Evolutionary conservation across 2,888 invertebrate species (phyloP).

Genomic region (Ectropis crepuscularia): DNA sequence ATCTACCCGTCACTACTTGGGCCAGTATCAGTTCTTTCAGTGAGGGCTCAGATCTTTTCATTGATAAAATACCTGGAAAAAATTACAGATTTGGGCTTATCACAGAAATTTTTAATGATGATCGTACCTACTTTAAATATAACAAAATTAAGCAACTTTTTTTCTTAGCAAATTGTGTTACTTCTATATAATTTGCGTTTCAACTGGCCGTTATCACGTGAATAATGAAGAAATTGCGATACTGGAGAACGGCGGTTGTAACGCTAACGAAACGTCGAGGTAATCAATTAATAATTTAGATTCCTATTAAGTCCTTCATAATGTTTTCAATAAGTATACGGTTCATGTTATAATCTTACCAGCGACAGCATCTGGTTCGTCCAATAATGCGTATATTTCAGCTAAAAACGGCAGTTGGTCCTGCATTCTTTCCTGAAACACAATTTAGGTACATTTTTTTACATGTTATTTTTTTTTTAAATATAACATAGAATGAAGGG

Average conservation of each 20-base stretch:
- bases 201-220: too few relatives aligned
- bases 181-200: too few relatives aligned
- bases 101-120: too few relatives aligned
- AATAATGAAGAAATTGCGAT: too few relatives aligned
- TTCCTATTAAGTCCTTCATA: too few relatives aligned
- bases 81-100: neutral
- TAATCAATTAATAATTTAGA: too few relatives aligned
- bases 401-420: slow-evolving; percentile 87
- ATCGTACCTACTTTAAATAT: too few relatives aligned
- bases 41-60: slow-evolving; percentile 90
- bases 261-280: too few relatives aligned
- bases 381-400: slow-evolving; percentile 93
- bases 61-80: slow-evolving; percentile 86
- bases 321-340: too few relatives aligned
- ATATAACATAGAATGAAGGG: neutral
- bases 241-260: too few relatives aligned
- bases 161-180: too few relatives aligned
- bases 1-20: slow-evolving; percentile 92
- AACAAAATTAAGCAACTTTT: too few relatives aligned
- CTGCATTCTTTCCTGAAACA: slow-evolving; percentile 67
- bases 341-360: slow-evolving; percentile 73
- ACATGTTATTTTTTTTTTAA: neutral
- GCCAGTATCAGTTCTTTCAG: slow-evolving; percentile 93
- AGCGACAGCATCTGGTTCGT: slow-evolving; percentile 96
- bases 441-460: neutral